These are phyloP conservation scores for Vipera latastei DNA, from an alignment of 2,797 vertebrate species.

Conservation along the genomic window DNA sequence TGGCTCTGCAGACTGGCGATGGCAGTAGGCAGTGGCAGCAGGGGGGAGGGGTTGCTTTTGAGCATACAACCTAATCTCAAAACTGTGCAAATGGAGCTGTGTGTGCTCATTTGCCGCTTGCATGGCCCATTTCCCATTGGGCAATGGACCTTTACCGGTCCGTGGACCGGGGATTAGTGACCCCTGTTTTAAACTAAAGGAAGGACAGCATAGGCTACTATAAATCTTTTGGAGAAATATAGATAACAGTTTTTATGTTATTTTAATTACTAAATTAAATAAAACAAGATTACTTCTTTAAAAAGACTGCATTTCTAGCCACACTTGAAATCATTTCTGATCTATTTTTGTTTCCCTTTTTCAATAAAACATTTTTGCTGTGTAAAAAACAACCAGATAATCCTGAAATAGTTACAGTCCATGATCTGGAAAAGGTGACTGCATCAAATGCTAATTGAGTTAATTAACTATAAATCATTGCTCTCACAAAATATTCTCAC, in stretches of 20 bases:
- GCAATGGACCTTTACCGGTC: neutral
- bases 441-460: slow-evolving; percentile 65
- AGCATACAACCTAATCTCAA: neutral
- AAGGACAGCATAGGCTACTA: neutral
- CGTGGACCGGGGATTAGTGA: neutral
- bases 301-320: neutral
- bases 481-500: slow-evolving; percentile 59
- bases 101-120: neutral
- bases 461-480: slow-evolving; percentile 64
- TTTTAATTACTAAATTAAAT: neutral
- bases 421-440: slow-evolving; percentile 54
- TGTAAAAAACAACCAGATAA: slow-evolving; percentile 21
- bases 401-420: slow-evolving; percentile 45
- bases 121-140: neutral
- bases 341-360: slow-evolving; percentile 37
- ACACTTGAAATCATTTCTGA: slow-evolving; percentile 39
- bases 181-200: neutral
- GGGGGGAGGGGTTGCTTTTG: neutral
- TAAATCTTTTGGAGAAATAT: neutral
- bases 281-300: neutral
- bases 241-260: neutral
- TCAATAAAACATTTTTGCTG: slow-evolving; percentile 32
- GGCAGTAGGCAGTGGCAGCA: neutral
- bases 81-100: neutral
- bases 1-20: neutral